These are phyloP conservation scores for Arge pagana DNA, from an alignment of 2,888 invertebrate genomes.

Conservation along the genomic window DNA sequence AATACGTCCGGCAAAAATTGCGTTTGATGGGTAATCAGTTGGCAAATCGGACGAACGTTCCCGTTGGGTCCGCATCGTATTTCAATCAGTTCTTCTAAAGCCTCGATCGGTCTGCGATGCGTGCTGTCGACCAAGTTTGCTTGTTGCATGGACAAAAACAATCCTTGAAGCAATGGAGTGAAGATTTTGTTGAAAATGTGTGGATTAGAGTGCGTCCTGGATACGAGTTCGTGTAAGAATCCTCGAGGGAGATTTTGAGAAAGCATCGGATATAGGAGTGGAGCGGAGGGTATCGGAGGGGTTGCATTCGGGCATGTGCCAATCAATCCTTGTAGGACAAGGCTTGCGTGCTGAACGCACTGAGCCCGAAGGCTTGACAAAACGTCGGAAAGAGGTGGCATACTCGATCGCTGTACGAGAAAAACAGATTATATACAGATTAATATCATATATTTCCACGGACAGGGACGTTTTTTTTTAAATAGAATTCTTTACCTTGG, in stretches of 20 bases:
- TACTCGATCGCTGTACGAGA: constrained; percentile 66
- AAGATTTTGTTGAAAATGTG: constrained; percentile 67
- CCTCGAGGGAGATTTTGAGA: constrained; percentile 75
- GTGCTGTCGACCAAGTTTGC: constrained; percentile 73
- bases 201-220: constrained; percentile 66
- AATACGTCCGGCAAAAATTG: constrained; percentile 77
- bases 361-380: constrained; percentile 63
- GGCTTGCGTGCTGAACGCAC: constrained; percentile 66
- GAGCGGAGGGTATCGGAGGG: constrained; percentile 60
- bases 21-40: constrained; percentile 66
- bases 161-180: constrained; percentile 71
- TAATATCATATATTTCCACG: not conserved
- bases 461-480: constrained; percentile 1
- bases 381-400: constrained; percentile 73
- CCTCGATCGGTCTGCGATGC: constrained; percentile 70
- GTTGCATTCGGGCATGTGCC: constrained; percentile 44
- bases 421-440: constrained; percentile 16
- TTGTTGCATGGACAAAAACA: constrained; percentile 70
- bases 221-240: constrained; percentile 71
- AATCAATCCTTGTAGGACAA: constrained; percentile 63
- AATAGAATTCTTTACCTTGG: constrained; percentile 61
- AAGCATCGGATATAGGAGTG: constrained; percentile 71
- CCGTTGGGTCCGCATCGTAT: constrained; percentile 72
- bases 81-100: constrained; percentile 80
- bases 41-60: constrained; percentile 77